phyloP scores from a whole-genome alignment of 2,113 vertebrate species.

The Erythrocercus mccallii region DNA sequence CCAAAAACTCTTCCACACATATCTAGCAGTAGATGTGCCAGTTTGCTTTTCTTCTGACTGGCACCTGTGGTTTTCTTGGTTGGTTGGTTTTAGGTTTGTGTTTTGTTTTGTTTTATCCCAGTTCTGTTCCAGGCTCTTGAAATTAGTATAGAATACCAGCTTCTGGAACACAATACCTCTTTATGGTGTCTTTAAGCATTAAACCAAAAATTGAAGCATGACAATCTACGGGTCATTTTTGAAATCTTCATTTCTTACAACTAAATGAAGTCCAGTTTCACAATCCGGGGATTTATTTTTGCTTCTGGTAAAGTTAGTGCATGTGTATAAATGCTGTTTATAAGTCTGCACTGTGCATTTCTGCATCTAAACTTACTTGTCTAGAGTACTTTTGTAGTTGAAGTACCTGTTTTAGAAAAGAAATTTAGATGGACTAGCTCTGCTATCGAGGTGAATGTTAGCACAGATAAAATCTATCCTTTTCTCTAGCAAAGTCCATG shows the following conservation, averaged over 20 bases:
- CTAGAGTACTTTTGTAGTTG: not conserved
- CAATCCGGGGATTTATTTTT: not conserved
- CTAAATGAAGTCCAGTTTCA: not conserved
- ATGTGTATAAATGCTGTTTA: not conserved
- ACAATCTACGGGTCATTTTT: not conserved
- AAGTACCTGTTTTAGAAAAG: not conserved
- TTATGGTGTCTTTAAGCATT: not conserved
- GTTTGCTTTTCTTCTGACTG: not conserved
- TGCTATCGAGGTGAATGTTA: rapidly evolving
- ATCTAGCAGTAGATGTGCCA: not conserved
- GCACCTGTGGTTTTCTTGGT: not conserved
- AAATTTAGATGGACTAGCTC: not conserved
- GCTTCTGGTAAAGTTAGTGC: not conserved
- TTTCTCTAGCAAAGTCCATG: not conserved
- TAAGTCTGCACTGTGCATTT: not conserved
- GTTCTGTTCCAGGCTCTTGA: not conserved
- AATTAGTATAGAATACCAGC: not conserved
- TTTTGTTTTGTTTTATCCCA: not conserved
- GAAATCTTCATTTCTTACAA: not conserved
- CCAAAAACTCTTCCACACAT: not conserved
- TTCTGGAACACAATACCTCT: not conserved
- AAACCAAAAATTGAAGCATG: not conserved
- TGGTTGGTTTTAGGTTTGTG: not conserved
- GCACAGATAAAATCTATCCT: not conserved
- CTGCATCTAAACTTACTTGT: not conserved